These are phyloP conservation scores for Sylvietta virens DNA, from an alignment of 2,113 vertebrate genomes.

Conservation along the genomic window DNA sequence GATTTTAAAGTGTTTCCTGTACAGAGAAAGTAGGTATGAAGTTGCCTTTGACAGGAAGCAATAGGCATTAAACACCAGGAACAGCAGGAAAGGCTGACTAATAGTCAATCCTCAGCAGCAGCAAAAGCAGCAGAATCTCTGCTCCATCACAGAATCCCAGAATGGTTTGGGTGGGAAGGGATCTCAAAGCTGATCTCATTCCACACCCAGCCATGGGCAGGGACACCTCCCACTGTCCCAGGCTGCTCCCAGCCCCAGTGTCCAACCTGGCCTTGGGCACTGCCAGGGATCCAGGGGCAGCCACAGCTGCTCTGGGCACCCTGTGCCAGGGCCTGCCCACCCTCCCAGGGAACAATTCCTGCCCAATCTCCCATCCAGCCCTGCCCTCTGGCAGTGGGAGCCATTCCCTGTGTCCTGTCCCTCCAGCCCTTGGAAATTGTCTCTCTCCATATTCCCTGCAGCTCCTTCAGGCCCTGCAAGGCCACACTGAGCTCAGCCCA, in stretches of 20 bases:
- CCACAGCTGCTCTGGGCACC: neutral
- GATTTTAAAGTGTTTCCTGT: neutral
- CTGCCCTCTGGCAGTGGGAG: neutral
- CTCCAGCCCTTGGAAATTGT: neutral
- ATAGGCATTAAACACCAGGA: neutral
- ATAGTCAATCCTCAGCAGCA: neutral
- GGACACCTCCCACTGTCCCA: neutral
- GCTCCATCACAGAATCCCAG: neutral
- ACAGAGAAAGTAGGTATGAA: neutral
- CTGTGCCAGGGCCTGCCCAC: neutral
- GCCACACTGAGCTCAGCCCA: neutral
- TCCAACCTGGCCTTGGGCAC: neutral
- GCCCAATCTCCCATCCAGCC: neutral
- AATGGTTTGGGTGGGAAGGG: neutral
- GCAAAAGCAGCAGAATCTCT: neutral
- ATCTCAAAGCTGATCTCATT: rapidly evolving
- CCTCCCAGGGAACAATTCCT: neutral
- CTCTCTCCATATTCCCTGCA: neutral
- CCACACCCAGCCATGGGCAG: neutral
- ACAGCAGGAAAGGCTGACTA: neutral
- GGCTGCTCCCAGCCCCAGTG: neutral
- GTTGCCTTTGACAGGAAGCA: neutral
- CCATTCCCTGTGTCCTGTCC: neutral
- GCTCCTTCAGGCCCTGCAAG: neutral
- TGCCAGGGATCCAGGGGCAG: neutral